phyloP scores from a whole-genome alignment of 2,113 vertebrate species.

The Corynorhinus townsendii region DNA sequence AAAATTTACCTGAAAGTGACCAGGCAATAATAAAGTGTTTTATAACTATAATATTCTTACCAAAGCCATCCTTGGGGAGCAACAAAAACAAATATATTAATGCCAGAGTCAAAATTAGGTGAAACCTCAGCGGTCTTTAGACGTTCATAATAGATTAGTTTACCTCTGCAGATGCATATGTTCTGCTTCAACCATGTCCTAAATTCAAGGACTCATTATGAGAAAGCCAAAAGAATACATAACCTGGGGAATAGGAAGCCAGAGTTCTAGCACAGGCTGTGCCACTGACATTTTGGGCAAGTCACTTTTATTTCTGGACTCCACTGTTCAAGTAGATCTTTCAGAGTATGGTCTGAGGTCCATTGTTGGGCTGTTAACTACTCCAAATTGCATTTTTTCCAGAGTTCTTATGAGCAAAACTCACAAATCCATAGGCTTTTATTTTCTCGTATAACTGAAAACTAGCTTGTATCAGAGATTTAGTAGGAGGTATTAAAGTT shows the following conservation, averaged over 20 bases:
- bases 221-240: background rate
- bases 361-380: background rate
- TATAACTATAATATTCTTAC: background rate
- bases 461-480: background rate
- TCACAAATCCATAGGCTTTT: background rate
- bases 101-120: background rate
- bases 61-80: background rate
- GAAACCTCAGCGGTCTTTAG: background rate
- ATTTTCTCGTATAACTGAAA: slow-evolving; percentile 33
- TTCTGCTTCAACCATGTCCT: background rate
- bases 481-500: slow-evolving; percentile 44
- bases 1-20: background rate
- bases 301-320: background rate
- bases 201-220: background rate
- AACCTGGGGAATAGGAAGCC: background rate
- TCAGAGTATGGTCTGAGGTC: background rate
- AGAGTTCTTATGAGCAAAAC: background rate
- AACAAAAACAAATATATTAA: background rate
- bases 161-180: background rate
- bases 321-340: background rate
- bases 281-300: background rate
- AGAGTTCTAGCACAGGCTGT: rapidly evolving
- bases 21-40: background rate
- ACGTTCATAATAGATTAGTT: background rate
- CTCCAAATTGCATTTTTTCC: background rate